Evolutionary conservation across 2,888 invertebrate genomes (phyloP), one percentile per base, ranked within the genome.

Genomic region (Clivina fossor): DNA sequence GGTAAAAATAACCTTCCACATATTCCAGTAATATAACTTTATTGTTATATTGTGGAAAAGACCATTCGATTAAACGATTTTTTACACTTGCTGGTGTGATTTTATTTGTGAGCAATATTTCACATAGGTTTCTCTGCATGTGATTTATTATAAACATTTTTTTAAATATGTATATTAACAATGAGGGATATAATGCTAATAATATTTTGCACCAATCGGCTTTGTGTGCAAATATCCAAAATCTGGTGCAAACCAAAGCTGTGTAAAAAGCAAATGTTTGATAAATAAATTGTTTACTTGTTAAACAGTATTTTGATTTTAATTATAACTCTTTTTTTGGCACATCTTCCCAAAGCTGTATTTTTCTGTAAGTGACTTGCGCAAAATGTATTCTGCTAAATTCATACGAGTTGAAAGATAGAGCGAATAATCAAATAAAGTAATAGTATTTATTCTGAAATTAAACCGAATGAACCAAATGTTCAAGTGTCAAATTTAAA

Each of bases 81-180:
- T 20, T n/a, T n/a, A n/a, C n/a, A n/a, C n/a, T n/a, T n/a, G n/a
- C n/a, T n/a, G n/a, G n/a, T n/a, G n/a, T n/a, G n/a, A n/a, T n/a
- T n/a, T n/a, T n/a, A n/a, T n/a, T n/a, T n/a, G 43, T 51, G 51
- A 51, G 51, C 51, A 51, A 51, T 51, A 51, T 51, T 51, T 51
- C 51, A 48, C 48, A 51, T 51, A 24, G 51, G 24, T 15, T 38
- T 11, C 30, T 41, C n/a, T 30, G 51, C 40, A 20, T 51, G 51
- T 30, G 43, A 26, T 43, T n/a, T n/a, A n/a, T n/a, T n/a, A 26
- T 43, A 26, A 43, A 43, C 43, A 43, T 43, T 22, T 9, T 24
- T 11, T 43, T 40, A 40, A 41, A 41, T 43, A 43, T 51, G 26
- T 40, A n/a, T n/a, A n/a, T n/a, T n/a, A 50, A 40, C 51, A 53